Base-by-base conservation (phyloP, 1,140 invertebrate genomes). In the Drosophila truncata region DNA sequence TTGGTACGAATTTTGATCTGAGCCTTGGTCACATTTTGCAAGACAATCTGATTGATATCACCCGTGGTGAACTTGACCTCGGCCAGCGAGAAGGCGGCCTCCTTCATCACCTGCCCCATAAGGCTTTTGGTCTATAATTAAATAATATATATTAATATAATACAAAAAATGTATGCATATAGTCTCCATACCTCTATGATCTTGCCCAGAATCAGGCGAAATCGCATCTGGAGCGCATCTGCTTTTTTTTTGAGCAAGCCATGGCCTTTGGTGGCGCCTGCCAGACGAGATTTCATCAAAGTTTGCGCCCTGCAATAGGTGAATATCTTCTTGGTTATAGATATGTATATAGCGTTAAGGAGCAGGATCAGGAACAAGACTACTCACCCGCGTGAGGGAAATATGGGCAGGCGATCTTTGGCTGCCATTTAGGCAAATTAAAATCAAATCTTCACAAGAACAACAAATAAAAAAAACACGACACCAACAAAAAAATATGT, bases 91-190 rank as follows among this genome's bases (percentile, higher is more conserved):
- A 99, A 99, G 5, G 98, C 97, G 67, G 99, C 99, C 93, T 99
- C 98, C 93, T 99, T 99, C 99, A 99, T 99, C 3, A 99, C 98
- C 93, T 99, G 98, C 58, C 99, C 99, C 99, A 99, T 99, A 33
- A 99, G 94, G 66, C 97, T 97, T 96, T 99, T 99, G 35, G 99
- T 90, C 85, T 92, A 14, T 9, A 11, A 4, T 8, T 13, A 10
- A n/a, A 54, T 1, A 46, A 46, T 29, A 39, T 29, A 14, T 8
- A 14, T 13, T 54, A 23, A 23, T 10, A 8, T 14, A n/a, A 50
- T 9, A 16, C 3, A 47, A 6, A 47, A 6, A 11, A 49, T 18
- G 20, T 33, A 13, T 20, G 9, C 1, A 16, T 27, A 14, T 20
- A 20, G 13, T 14, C 6, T 1, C 20, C 11, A 4, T 4, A 99